phyloP scores from a whole-genome alignment of 2,113 vertebrate genomes.

The Paradoxurus hermaphroditus region DNA sequence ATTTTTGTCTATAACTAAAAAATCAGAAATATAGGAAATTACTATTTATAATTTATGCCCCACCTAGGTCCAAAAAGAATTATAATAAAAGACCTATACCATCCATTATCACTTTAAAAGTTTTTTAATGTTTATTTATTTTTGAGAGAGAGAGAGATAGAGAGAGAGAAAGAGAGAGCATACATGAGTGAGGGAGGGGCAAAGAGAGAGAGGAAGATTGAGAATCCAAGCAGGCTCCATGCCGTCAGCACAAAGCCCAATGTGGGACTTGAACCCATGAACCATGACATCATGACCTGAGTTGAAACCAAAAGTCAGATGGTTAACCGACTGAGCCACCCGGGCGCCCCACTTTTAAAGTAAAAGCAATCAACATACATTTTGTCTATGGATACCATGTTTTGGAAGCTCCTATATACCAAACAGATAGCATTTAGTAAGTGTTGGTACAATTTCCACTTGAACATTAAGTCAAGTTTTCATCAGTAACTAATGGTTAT shows the following conservation, averaged over 20 bases:
- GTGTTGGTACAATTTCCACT: neutral
- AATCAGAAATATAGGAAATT: neutral
- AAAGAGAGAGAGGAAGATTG: no score
- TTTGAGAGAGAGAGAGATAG: no score
- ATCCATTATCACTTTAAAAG: neutral
- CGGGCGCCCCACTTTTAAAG: neutral
- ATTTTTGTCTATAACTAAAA: neutral
- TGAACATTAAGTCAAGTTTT: neutral
- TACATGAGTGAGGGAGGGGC: no score
- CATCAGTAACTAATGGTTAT: neutral
- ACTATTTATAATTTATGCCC: neutral
- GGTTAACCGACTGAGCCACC: no score
- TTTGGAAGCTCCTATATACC: neutral
- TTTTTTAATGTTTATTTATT: neutral
- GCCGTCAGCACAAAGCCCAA: no score
- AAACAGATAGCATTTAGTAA: conserved; percentile 14
- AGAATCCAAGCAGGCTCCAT: no score
- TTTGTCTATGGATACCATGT: neutral
- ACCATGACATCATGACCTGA: no score
- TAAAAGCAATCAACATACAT: neutral
- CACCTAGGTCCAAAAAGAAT: neutral
- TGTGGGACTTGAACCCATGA: no score
- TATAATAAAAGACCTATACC: neutral
- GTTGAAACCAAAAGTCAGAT: no score
- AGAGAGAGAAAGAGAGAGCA: no score